Evolutionary conservation across 2,888 invertebrate genomes (phyloP).

Genomic region (Ormyrus nitidulus): DNA sequence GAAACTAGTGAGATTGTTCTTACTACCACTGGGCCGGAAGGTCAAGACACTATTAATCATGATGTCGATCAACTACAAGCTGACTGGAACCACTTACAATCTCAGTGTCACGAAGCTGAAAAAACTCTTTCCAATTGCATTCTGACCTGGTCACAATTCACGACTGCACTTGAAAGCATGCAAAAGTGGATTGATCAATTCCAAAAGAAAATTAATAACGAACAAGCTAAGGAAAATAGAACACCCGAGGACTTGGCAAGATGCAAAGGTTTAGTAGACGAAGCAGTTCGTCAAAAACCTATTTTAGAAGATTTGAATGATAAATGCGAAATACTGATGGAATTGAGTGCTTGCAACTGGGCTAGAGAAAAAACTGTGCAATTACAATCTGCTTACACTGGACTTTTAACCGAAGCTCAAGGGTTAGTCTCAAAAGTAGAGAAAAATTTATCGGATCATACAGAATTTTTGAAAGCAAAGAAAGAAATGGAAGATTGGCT

Average conservation of each 20-base stretch:
- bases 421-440: conserved; percentile 90
- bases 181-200: conserved; percentile 86
- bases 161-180: conserved; percentile 84
- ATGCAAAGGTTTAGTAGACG: conserved; percentile 85
- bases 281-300: conserved; percentile 86
- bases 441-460: conserved; percentile 93
- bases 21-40: conserved; percentile 87
- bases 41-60: conserved; percentile 87
- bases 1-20: conserved; percentile 86
- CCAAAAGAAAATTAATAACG: conserved; percentile 80
- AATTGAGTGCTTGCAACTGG: conserved; percentile 89
- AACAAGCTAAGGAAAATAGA: conserved; percentile 83
- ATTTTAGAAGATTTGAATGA: conserved; percentile 90
- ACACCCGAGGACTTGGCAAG: conserved; percentile 86
- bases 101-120: conserved; percentile 86
- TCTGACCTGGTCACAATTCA: conserved; percentile 88
- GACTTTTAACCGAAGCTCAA: conserved; percentile 87
- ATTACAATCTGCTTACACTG: conserved; percentile 88
- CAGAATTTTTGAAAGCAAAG: conserved; percentile 92
- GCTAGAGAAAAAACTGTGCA: conserved; percentile 91
- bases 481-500: conserved; percentile 91
- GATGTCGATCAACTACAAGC: conserved; percentile 88
- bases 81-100: conserved; percentile 89
- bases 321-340: conserved; percentile 90
- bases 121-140: conserved; percentile 86